Percentiles rank a stretch among this genome's conserved stretches.
phyloP scores from a whole-genome alignment of 2,888 invertebrate species.

The Euphydryas editha region DNA sequence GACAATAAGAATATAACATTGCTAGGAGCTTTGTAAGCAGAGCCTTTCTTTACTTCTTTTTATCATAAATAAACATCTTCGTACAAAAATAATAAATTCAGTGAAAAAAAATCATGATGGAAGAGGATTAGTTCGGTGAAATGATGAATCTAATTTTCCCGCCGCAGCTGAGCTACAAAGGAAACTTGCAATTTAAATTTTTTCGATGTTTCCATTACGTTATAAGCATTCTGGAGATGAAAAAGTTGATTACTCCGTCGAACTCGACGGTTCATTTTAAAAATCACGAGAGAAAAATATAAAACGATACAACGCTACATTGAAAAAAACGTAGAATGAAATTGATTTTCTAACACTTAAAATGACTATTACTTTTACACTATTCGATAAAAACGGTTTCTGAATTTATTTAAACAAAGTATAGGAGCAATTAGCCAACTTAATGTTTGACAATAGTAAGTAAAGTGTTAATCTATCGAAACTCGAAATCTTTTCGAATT shows the following conservation, averaged over 20 bases:
- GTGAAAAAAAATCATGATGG: constrained; percentile 28
- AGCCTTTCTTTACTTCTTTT: not conserved
- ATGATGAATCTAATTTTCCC: constrained; percentile 44
- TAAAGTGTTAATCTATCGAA: too few species aligned
- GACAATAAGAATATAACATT: not conserved
- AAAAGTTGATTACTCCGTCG: constrained; percentile 45
- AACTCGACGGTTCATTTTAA: constrained; percentile 43
- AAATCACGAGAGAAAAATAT: constrained; percentile 34
- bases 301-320: constrained; percentile 33
- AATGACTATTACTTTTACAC: too few species aligned
- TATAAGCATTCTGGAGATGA: constrained; percentile 44
- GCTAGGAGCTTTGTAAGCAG: not conserved
- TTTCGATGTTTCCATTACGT: constrained; percentile 43
- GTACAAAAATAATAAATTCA: constrained; percentile 32
- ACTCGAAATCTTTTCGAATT: too few species aligned
- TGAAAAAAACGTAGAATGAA: constrained; percentile 14
- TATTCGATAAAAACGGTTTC: too few species aligned
- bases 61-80: constrained; percentile 7
- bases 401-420: too few species aligned
- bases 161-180: constrained; percentile 42
- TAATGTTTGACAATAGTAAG: too few species aligned
- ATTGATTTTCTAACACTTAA: too few species aligned
- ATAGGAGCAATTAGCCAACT: too few species aligned
- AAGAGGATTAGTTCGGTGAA: constrained; percentile 41
- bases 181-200: constrained; percentile 46